Conservation (phyloP, 92 coral and sea anemone species). For the Hydrozoanthus gracilis region DNA sequence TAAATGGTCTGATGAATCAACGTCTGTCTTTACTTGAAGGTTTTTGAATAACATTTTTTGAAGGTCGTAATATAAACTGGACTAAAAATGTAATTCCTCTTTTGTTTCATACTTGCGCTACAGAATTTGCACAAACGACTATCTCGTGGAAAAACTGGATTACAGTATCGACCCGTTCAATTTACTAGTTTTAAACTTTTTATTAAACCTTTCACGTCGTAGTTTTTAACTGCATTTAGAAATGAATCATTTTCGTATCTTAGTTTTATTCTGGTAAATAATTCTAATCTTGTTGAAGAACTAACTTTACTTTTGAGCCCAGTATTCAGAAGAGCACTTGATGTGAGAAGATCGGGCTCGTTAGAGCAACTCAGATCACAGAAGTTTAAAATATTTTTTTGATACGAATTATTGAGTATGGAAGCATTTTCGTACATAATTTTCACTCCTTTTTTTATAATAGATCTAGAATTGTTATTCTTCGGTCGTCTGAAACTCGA, state of each 20-base stretch:
- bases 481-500: no score
- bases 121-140: slow-evolving; percentile 19
- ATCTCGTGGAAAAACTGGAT: slow-evolving; percentile 15
- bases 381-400: slow-evolving; percentile 11
- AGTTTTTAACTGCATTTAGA: slow-evolving; percentile 23
- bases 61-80: not conserved
- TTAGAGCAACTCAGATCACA: slow-evolving; percentile 7
- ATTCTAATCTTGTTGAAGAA: slow-evolving; percentile 19
- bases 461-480: no score
- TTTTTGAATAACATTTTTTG: not conserved
- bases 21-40: not conserved
- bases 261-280: slow-evolving; percentile 21
- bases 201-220: not conserved
- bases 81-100: slow-evolving; percentile 4
- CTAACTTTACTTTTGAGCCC: slow-evolving; percentile 1
- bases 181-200: no score
- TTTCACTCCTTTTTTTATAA: not conserved
- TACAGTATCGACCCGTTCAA: not conserved
- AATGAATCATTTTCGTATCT: slow-evolving; percentile 16
- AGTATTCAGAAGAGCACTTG: not conserved
- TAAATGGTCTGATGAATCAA: slow-evolving; percentile 19
- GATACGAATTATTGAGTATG: slow-evolving; percentile 8
- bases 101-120: slow-evolving; percentile 13
- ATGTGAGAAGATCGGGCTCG: slow-evolving; percentile 16
- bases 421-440: slow-evolving; percentile 21